Base-by-base conservation (phyloP, 1,140 invertebrate species). In the Zaprionus inermis region DNA sequence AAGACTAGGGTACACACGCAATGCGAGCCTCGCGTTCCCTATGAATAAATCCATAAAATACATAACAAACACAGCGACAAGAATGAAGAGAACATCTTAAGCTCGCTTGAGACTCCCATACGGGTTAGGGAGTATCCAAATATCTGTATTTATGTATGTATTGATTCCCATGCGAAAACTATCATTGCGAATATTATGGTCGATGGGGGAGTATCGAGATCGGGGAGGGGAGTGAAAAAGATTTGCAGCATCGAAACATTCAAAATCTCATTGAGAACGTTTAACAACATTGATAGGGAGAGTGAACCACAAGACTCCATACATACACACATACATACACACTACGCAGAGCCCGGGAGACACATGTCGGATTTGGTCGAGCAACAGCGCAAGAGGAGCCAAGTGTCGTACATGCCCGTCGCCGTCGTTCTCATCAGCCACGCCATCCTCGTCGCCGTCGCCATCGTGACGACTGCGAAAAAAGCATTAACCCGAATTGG, bases 401-500 rank as follows among this genome's bases (percentile, higher is more conserved):
- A 81, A 52, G 14, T 38, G 36, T n/a, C 38, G 38, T 30, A 34
- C 12, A 9, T 24, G 22, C 49, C 60, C 74, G 81, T 69, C 77
- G 56, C 61, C 44, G 36, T 58, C 34, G 34, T 18, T 28, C 55
- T 67, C 63, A 55, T 72, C 70, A 67, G 54, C 2, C 28, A 28
- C 28, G 28, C 5, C 24, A 63, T 67, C 34, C 59, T 20, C 59
- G 28, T 32, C 32, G 18, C 36, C 16, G 56, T 58, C 68, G 82
- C 76, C 82, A 58, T 46, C 67, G 66, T 72, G 84, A 88, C 84
- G 80, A 86, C 83, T 78, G 82, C 78, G 75, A 89, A 88, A 86
- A 89, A 88, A 79, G 83, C 83, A 89, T 89, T 88, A 88, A 88
- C 83, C 83, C 83, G 83, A 88, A 88, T 88, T 80, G 83, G 59